Evolutionary conservation across 1,140 invertebrate genomes (phyloP).

Genomic region (Tyrophagus putrescentiae): DNA sequence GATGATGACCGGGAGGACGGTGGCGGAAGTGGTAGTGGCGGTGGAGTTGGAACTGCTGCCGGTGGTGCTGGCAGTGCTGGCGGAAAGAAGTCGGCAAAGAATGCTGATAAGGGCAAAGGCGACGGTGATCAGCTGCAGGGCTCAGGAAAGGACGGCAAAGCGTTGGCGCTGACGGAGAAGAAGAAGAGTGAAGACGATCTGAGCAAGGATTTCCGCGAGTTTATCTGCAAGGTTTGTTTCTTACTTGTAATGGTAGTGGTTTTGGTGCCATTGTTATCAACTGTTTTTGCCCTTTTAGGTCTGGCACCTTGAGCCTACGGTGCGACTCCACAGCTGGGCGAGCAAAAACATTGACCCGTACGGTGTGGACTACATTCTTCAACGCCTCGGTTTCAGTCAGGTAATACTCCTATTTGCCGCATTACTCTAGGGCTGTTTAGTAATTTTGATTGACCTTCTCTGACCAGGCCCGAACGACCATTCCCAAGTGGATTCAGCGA

Average conservation of each 20-base stretch:
- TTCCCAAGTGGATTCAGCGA: conserved; percentile 96
- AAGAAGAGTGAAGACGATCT: neutral
- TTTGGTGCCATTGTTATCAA: neutral
- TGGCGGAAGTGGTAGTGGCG: neutral
- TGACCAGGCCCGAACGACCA: conserved; percentile 66
- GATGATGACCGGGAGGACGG: neutral
- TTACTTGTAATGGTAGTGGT: too few relatives aligned
- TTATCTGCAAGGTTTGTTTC: conserved; percentile 3
- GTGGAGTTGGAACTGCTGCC: neutral
- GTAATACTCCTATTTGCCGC: neutral
- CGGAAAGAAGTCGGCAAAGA: neutral
- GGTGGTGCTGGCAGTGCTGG: neutral
- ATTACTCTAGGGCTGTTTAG: neutral
- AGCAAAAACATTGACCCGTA: conserved; percentile 92
- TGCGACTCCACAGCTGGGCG: conserved; percentile 82
- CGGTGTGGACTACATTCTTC: conserved; percentile 89
- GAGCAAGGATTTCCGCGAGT: conserved; percentile 1
- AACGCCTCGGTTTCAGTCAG: conserved; percentile 89
- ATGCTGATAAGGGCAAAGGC: conserved; percentile 17
- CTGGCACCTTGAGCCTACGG: conserved; percentile 94
- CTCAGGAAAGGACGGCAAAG: neutral
- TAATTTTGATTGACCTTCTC: neutral
- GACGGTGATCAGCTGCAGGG: conserved; percentile 13
- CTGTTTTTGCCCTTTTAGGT: conserved; percentile 43
- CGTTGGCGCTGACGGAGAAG: neutral